These are phyloP conservation scores for Tetragnatha montana DNA, from an alignment of 2,888 invertebrate species.

Conservation along the genomic window DNA sequence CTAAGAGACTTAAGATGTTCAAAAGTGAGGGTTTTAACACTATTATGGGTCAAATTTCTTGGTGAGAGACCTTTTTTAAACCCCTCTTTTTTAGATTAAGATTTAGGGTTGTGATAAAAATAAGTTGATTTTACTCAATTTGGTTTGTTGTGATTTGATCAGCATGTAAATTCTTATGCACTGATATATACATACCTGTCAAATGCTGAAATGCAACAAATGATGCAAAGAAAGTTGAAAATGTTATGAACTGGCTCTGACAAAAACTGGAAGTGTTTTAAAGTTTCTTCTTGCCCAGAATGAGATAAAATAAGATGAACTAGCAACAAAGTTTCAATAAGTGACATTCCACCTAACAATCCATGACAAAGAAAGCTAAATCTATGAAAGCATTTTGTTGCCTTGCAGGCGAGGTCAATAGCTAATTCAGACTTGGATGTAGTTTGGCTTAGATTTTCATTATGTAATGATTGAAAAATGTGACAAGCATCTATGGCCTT, in stretches of 20 bases:
- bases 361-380: conserved; percentile 60
- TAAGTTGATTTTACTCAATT: no score
- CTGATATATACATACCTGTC: conserved; percentile 44
- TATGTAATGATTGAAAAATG: conserved; percentile 35
- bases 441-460: conserved; percentile 1
- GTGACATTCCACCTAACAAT: conserved; percentile 50
- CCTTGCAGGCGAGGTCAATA: conserved; percentile 40
- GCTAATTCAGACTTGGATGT: conserved; percentile 15
- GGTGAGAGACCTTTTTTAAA: no score
- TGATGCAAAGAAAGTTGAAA: conserved; percentile 58
- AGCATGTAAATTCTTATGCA: no score
- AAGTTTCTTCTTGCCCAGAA: conserved; percentile 34
- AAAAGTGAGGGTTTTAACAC: no score
- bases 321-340: conserved; percentile 46
- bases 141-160: no score
- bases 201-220: conserved; percentile 58
- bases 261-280: conserved; percentile 45
- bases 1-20: no score
- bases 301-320: conserved; percentile 35
- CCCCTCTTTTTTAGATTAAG: no score
- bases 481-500: conserved; percentile 42
- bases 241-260: conserved; percentile 63
- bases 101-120: no score
- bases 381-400: conserved; percentile 47
- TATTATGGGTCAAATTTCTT: no score